A percentile compares a stretch with the other conserved stretches of the same genome.
phyloP scores from a whole-genome alignment of 2,797 vertebrate genomes.

The Fratercula arctica region DNA sequence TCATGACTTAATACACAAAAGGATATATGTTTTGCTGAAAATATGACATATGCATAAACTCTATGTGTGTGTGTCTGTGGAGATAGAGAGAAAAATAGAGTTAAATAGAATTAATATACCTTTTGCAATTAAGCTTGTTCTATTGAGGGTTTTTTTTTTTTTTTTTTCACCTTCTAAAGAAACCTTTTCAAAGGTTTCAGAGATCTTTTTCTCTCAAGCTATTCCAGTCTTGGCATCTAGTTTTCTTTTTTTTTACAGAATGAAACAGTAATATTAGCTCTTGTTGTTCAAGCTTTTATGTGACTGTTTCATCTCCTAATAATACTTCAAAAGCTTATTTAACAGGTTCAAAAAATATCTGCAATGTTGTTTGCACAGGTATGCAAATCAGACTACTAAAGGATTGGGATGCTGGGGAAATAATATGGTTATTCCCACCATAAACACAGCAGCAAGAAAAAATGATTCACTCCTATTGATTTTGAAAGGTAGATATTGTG shows the following conservation, averaged over 20 bases:
- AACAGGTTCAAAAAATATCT: background rate
- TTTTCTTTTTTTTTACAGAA: background rate
- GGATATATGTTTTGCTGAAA: background rate
- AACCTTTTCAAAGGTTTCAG: background rate
- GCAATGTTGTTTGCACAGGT: background rate
- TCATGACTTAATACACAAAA: background rate
- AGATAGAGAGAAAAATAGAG: background rate
- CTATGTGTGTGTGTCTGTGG: background rate
- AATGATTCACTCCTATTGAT: background rate
- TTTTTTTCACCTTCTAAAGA: background rate
- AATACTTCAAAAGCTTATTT: constrained; percentile 31
- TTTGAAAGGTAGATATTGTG: background rate
- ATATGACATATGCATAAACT: background rate
- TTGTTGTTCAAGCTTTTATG: constrained; percentile 4
- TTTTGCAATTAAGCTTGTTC: background rate
- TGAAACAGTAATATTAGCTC: background rate
- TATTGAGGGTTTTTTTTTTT: background rate
- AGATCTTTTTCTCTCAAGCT: background rate
- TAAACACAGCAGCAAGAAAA: background rate
- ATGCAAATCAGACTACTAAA: constrained; percentile 9
- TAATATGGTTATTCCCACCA: background rate
- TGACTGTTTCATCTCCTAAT: constrained; percentile 14
- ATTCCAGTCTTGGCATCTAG: background rate
- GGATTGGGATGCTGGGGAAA: background rate
- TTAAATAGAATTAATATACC: background rate